Percentiles rank a stretch among this genome's conserved stretches.
Evolutionary conservation across 2,797 vertebrate species (phyloP).

Genomic region (Gymnocypris eckloni): DNA sequence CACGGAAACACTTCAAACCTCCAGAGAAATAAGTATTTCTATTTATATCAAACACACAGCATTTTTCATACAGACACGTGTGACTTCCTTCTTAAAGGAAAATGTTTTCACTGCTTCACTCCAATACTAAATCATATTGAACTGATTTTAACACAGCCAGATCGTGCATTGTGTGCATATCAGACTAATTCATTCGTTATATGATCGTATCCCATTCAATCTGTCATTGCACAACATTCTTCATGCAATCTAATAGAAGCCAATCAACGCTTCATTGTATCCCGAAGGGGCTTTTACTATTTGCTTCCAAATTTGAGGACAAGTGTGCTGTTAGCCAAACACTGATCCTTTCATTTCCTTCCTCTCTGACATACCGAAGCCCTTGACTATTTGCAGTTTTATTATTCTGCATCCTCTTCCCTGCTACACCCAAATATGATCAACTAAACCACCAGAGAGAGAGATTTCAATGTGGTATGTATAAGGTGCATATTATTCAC

Average conservation of each 20-base stretch:
- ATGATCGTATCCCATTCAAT: background rate
- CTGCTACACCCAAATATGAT: background rate
- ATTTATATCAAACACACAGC: slow-evolving; percentile 78
- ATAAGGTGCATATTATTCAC: slow-evolving; percentile 71
- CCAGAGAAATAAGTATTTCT: slow-evolving; percentile 73
- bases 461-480: slow-evolving; percentile 66
- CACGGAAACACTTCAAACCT: slow-evolving; percentile 69
- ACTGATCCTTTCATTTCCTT: background rate
- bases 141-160: slow-evolving; percentile 37
- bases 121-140: slow-evolving; percentile 63
- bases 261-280: background rate
- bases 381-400: background rate
- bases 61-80: slow-evolving; percentile 75
- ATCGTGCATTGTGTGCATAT: background rate
- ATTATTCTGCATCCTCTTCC: background rate
- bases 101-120: slow-evolving; percentile 66
- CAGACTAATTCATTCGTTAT: background rate
- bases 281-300: background rate
- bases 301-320: background rate
- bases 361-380: background rate
- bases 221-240: slow-evolving; percentile 13
- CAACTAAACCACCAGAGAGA: background rate
- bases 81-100: slow-evolving; percentile 80
- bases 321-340: background rate
- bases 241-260: background rate